These are phyloP conservation scores for Panagrolaimus sp. DNA, from an alignment of 1,140 invertebrate genomes.

Conservation along the genomic window DNA sequence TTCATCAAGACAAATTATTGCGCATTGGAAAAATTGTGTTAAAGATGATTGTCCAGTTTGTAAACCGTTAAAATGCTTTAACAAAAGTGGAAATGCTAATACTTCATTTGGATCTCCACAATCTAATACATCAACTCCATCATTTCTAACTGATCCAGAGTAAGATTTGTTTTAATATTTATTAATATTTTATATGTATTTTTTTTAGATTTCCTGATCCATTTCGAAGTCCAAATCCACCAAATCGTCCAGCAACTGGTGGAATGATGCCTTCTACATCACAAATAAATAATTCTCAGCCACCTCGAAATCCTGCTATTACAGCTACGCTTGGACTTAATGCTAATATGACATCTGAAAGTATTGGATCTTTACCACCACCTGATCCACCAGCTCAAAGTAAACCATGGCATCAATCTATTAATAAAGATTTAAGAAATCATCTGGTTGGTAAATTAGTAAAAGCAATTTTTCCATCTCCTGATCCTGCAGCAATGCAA, in stretches of 20 bases:
- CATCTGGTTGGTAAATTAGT: slow-evolving; percentile 98
- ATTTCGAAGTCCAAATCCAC: slow-evolving; percentile 47
- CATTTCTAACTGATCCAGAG: too few species aligned
- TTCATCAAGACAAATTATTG: too few species aligned
- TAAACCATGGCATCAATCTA: slow-evolving; percentile 87
- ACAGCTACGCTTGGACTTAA: slow-evolving; percentile 57
- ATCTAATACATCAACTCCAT: too few species aligned
- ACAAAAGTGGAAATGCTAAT: too few species aligned
- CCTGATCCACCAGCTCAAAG: slow-evolving; percentile 40
- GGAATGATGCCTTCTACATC: background rate
- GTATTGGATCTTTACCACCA: slow-evolving; percentile 39
- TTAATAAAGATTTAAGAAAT: slow-evolving; percentile 89
- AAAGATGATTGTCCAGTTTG: too few species aligned
- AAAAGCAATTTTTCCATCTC: slow-evolving; percentile 94
- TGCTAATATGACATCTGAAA: slow-evolving; percentile 58
- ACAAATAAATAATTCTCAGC: slow-evolving; percentile 12
- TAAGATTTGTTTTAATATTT: too few species aligned
- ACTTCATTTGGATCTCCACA: too few species aligned
- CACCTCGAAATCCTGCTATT: slow-evolving; percentile 60
- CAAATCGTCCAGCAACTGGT: slow-evolving; percentile 52
- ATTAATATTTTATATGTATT: too few species aligned
- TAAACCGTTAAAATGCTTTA: too few species aligned
- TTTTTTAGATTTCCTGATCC: slow-evolving; percentile 27
- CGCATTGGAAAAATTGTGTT: too few species aligned
- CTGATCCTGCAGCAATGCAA: slow-evolving; percentile 80